Conservation (phyloP, 2,888 invertebrate species). For the Apamea monoglypha region DNA sequence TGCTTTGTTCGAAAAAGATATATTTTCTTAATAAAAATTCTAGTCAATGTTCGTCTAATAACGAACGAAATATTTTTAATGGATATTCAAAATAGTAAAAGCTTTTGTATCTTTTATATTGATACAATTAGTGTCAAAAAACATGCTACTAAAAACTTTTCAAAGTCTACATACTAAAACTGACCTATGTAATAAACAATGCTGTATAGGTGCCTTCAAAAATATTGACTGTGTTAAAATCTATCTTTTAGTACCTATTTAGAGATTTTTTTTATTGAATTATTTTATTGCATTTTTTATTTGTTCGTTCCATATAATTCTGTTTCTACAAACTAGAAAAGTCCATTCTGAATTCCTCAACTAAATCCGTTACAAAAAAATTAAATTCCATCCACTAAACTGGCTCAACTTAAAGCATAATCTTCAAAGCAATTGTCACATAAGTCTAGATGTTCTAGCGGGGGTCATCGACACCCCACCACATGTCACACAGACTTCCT, state of each 20-base stretch:
- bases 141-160: not conserved
- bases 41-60: not conserved
- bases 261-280: not conserved
- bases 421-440: slow-evolving; percentile 55
- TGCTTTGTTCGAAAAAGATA: not conserved
- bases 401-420: slow-evolving; percentile 15
- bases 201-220: not conserved
- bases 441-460: slow-evolving; percentile 73
- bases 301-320: not conserved
- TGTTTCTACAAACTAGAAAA: not conserved
- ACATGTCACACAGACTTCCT: slow-evolving; percentile 83
- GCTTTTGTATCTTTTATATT: not conserved
- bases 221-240: not conserved
- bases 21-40: too few species aligned
- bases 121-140: not conserved
- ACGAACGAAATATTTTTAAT: not conserved
- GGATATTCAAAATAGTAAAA: not conserved
- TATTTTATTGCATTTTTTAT: not conserved
- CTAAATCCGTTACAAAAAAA: not conserved
- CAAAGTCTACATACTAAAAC: not conserved
- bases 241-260: too few species aligned
- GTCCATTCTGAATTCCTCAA: not conserved
- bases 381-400: not conserved
- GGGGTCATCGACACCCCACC: slow-evolving; percentile 76
- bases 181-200: not conserved